Evolutionary conservation across 2,113 vertebrate species (phyloP).

Genomic region (Gobio gobio): DNA sequence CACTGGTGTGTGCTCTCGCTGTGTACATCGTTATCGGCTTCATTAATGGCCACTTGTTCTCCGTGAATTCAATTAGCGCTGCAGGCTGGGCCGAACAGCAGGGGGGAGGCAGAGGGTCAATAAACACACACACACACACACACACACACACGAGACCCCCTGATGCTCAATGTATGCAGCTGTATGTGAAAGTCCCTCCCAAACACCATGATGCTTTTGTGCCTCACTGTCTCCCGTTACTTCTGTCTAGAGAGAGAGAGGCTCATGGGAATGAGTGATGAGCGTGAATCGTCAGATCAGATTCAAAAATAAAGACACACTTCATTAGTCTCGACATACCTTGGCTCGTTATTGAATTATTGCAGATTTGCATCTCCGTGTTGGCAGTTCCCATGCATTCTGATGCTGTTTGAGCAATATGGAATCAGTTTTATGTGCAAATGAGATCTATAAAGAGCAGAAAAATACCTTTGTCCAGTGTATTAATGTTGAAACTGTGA

Average conservation of each 20-base stretch:
- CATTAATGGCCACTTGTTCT: conserved; percentile 77
- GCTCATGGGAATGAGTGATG: conserved; percentile 7
- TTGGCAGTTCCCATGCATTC: background rate
- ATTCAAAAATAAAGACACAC: conserved; percentile 5
- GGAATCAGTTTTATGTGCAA: background rate
- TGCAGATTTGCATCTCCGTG: background rate
- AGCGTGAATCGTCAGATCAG: background rate
- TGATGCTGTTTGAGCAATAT: background rate
- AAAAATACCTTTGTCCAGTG: background rate
- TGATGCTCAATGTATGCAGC: conserved; percentile 15
- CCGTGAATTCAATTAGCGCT: conserved; percentile 76
- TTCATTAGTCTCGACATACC: background rate
- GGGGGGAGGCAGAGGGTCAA: conserved; percentile 48
- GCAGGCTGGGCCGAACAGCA: conserved; percentile 68
- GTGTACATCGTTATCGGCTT: conserved; percentile 21
- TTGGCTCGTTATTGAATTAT: background rate
- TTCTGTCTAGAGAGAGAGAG: conserved; percentile 7
- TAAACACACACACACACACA: conserved; percentile 22
- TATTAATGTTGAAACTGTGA: background rate
- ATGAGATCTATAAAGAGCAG: background rate
- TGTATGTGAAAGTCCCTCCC: conserved; percentile 23
- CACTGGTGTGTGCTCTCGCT: background rate
- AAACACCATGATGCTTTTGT: conserved; percentile 38
- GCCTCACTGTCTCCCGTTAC: conserved; percentile 4
- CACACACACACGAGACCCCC: background rate